Conservation (phyloP, 2,888 invertebrate species). For the Drosophila paramelanica region DNA sequence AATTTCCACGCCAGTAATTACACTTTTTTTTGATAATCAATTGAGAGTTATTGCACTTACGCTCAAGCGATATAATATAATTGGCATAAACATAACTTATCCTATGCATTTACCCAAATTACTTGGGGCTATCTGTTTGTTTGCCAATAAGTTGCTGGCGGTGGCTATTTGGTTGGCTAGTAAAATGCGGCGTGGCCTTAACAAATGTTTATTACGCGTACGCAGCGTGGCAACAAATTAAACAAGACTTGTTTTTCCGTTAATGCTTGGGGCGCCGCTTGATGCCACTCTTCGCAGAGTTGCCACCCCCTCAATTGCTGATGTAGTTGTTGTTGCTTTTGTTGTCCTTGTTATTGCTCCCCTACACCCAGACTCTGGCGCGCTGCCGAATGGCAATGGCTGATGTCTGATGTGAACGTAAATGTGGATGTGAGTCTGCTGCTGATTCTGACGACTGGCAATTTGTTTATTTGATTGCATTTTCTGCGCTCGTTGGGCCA, state of each 20-base stretch:
- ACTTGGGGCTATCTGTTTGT: background rate
- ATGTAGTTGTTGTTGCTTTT: slow-evolving; percentile 1
- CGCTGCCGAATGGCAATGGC: slow-evolving; percentile 10
- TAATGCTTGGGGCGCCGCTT: slow-evolving; percentile 43
- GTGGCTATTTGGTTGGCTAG: background rate
- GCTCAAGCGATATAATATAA: no score
- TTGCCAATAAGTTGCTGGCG: background rate
- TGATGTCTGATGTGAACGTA: slow-evolving; percentile 8
- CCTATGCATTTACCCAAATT: background rate
- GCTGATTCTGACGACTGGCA: slow-evolving; percentile 59
- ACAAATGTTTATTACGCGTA: slow-evolving; percentile 61
- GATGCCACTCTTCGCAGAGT: slow-evolving; percentile 10
- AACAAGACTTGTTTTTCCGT: slow-evolving; percentile 45
- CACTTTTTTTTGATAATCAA: slow-evolving; percentile 11
- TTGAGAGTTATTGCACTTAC: no score
- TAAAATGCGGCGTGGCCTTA: slow-evolving; percentile 16
- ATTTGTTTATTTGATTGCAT: slow-evolving; percentile 70
- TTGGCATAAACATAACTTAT: background rate
- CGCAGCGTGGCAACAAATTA: slow-evolving; percentile 58
- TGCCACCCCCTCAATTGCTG: slow-evolving; percentile 9
- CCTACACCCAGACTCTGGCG: background rate
- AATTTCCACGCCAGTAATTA: background rate
- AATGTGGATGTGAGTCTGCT: slow-evolving; percentile 25
- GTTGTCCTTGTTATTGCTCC: slow-evolving; percentile 5
- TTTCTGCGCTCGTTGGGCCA: slow-evolving; percentile 33